Conservation (phyloP, 1,140 invertebrate genomes). For the Luehdorfia chinensis region DNA sequence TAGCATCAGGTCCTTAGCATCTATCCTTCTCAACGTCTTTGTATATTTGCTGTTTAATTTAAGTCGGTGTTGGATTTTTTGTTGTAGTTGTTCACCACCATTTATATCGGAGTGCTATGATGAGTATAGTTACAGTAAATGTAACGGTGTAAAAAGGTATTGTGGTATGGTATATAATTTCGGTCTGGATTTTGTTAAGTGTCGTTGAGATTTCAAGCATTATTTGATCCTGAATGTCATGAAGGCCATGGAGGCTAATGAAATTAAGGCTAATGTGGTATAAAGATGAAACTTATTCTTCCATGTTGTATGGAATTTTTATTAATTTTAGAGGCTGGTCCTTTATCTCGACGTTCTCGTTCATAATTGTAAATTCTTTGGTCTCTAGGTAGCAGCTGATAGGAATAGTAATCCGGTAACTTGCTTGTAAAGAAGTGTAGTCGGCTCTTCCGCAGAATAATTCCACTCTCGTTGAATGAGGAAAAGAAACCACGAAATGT, state of each 20-base stretch:
- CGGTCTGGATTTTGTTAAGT: conserved; percentile 11
- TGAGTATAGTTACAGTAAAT: background rate
- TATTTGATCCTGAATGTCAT: conserved; percentile 20
- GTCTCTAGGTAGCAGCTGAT: conserved; percentile 20
- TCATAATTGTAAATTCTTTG: conserved; percentile 24
- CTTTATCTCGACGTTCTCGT: conserved; percentile 25
- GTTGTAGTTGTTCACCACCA: background rate
- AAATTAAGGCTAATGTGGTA: conserved; percentile 17
- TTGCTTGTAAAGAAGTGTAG: conserved; percentile 24
- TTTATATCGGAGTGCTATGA: background rate
- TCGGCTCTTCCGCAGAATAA: conserved; percentile 21
- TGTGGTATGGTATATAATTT: background rate
- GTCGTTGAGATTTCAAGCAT: conserved; percentile 16
- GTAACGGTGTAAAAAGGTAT: background rate
- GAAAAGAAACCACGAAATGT: conserved; percentile 29
- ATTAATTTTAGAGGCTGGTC: conserved; percentile 30
- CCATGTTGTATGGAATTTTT: conserved; percentile 11
- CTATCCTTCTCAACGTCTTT: background rate
- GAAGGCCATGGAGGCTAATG: conserved; percentile 20
- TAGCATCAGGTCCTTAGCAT: background rate
- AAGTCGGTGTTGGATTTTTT: background rate
- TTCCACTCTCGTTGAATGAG: conserved; percentile 21
- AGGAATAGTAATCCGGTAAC: conserved; percentile 26
- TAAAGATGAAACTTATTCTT: conserved; percentile 1
- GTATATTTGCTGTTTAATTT: background rate